Conservation (phyloP, 1,140 invertebrate genomes). For the Microplitis mediator region DNA sequence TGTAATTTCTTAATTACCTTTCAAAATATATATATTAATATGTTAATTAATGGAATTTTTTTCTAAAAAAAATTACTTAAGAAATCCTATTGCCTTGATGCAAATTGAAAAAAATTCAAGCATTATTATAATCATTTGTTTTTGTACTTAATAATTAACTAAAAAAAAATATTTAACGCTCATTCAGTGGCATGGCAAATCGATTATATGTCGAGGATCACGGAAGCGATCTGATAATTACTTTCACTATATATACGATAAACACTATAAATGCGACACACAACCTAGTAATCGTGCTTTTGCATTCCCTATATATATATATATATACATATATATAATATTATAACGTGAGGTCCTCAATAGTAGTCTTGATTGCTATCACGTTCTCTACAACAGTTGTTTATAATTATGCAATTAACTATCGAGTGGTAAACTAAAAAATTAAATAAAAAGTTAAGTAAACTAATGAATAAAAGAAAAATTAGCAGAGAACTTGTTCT, state of each 20-base stretch:
- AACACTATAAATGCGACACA: not conserved
- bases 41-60: no score
- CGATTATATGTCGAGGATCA: conserved; percentile 18
- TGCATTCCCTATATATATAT: not conserved
- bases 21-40: no score
- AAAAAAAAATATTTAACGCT: not conserved
- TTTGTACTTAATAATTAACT: not conserved
- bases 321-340: no score
- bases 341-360: not conserved
- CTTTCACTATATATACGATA: conserved; percentile 18
- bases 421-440: not conserved
- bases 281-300: not conserved
- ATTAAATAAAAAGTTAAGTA: not conserved
- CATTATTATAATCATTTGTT: no score
- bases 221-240: conserved; percentile 24
- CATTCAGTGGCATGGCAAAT: conserved; percentile 4
- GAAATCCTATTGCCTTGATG: no score
- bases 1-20: no score
- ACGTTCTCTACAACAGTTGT: conserved; percentile 11
- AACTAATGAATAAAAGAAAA: not conserved
- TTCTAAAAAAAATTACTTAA: no score
- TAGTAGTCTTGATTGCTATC: not conserved
- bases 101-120: no score
- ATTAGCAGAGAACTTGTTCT: not conserved
- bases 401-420: conserved; percentile 27